These are phyloP conservation scores for Formicarius rufipectus DNA, from an alignment of 2,113 vertebrate genomes.

Conservation along the genomic window DNA sequence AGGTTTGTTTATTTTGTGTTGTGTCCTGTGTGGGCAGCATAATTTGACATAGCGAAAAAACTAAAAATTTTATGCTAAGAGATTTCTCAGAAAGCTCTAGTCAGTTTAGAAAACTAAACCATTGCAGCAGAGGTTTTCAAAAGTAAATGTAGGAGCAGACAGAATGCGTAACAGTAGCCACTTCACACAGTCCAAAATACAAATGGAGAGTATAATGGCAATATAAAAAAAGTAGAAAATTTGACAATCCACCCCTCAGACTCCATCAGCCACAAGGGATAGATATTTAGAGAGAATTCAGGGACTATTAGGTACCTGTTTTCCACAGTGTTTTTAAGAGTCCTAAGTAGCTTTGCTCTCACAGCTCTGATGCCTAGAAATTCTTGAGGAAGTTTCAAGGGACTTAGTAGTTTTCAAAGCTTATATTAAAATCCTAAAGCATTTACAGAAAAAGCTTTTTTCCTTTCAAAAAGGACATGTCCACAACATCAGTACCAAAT, in stretches of 20 bases:
- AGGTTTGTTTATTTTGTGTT: neutral
- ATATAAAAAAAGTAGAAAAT: neutral
- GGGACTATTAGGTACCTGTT: neutral
- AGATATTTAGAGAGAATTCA: neutral
- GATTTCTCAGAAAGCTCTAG: neutral
- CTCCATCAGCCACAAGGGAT: fast-evolving
- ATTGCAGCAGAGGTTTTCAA: neutral
- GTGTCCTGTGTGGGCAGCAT: neutral
- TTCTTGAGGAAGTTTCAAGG: neutral
- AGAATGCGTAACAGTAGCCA: neutral
- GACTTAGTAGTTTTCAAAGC: neutral
- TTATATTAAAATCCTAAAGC: neutral
- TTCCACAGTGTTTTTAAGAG: neutral
- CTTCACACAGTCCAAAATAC: neutral
- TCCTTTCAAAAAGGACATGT: neutral
- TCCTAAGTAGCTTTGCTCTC: neutral
- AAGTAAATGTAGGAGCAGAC: neutral
- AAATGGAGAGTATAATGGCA: neutral
- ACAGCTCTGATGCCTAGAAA: neutral
- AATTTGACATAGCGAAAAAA: conserved; percentile 4
- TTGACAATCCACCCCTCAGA: neutral
- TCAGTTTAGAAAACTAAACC: neutral
- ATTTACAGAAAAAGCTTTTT: neutral
- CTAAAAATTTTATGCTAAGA: conserved; percentile 12
- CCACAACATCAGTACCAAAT: neutral